Conservation (phyloP, 2,797 vertebrate species). For the Eulemur mongoz region DNA sequence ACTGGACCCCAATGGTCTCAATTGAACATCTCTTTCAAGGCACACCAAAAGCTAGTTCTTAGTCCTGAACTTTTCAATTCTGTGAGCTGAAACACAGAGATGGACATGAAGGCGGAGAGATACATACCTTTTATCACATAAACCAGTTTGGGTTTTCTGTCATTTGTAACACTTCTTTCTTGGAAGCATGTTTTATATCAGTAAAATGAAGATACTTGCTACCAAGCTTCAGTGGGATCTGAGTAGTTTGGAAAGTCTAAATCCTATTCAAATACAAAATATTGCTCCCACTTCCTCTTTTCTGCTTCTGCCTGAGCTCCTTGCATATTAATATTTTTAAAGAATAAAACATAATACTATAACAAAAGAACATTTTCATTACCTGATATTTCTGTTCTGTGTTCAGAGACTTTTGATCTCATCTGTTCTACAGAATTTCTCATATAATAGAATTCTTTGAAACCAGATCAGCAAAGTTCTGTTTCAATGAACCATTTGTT, state of each 20-base stretch:
- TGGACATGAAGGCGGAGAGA: not conserved
- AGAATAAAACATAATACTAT: slow-evolving; percentile 50
- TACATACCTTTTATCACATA: not conserved
- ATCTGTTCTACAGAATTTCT: slow-evolving; percentile 62
- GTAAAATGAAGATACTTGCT: slow-evolving; percentile 9
- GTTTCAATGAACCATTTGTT: slow-evolving; percentile 62
- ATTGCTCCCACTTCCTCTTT: slow-evolving; percentile 47
- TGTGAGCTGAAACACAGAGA: not conserved
- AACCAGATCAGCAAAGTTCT: slow-evolving; percentile 60
- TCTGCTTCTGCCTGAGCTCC: slow-evolving; percentile 1
- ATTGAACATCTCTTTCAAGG: not conserved
- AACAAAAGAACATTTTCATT: slow-evolving; percentile 66
- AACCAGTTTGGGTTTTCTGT: not conserved
- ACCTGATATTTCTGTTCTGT: slow-evolving; percentile 44
- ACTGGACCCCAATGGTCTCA: not conserved
- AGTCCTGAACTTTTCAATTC: slow-evolving; percentile 19
- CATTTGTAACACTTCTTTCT: slow-evolving; percentile 5
- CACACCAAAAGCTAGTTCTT: not conserved
- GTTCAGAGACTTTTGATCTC: slow-evolving; percentile 57
- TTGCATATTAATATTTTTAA: slow-evolving; percentile 43
- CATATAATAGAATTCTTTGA: slow-evolving; percentile 69
- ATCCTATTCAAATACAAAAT: not conserved
- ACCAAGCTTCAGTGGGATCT: not conserved
- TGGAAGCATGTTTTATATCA: slow-evolving; percentile 5
- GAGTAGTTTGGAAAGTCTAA: slow-evolving; percentile 22